Base-by-base conservation (phyloP, 1,140 invertebrate genomes). In the Galleria mellonella region DNA sequence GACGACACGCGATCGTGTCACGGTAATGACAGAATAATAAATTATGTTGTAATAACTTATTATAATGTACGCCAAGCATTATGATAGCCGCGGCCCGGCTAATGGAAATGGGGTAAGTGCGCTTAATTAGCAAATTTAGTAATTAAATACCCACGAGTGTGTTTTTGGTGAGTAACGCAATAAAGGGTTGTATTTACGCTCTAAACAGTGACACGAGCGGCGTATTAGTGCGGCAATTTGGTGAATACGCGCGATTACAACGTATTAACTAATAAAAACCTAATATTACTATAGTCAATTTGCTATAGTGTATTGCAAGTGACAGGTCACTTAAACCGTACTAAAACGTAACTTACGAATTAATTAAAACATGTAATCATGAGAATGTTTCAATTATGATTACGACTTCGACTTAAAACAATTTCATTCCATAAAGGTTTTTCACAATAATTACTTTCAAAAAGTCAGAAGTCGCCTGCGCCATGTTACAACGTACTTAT, bases 1-100 rank as follows among this genome's bases (percentile, higher is more conserved):
- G 47, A 32, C 15, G 55, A 47, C 81, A 84, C 75, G 81, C 81
- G 62, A 84, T 47, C 65, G 63, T 62, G 75, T 78, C 73, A 74
- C 48, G 48, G 70, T 83, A 84, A 84, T 76, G 81, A 84, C 76
- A 84, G 72, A 70, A 81, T 82, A 82, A 84, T 84, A 84, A 84
- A 84, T 84, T 78, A 82, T 75, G 63, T 59, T 67, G 71, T 82
- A 84, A 84, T 84, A 82, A 84, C 55, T 81, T 76, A 81, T 73
- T 75, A 77, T 82, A 81, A 77, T 81, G 74, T 70, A 52, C 55
- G 59, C 61, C 51, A 52, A 51, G 62, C 52, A 61, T 62, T 71
- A 65, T 59, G 62, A 66, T 68, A 64, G 51, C 17, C 17, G 17
- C 11, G 35, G 8, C 43, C n/a, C 57, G 36, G 30, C 45, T 47